Evolutionary conservation across 2,113 vertebrate genomes (phyloP).

Genomic region (Damaliscus lunatus): DNA sequence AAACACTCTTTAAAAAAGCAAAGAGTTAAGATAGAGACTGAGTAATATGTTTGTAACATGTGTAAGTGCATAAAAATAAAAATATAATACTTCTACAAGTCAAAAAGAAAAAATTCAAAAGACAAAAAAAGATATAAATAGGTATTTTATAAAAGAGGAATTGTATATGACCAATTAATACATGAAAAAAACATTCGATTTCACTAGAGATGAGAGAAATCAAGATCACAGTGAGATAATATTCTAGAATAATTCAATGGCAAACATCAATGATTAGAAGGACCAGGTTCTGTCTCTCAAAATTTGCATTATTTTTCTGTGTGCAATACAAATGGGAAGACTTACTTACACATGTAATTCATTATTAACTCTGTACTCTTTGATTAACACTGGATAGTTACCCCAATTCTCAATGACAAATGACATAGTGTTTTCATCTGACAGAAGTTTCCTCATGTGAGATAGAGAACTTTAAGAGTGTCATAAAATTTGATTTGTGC

Average conservation of each 20-base stretch:
- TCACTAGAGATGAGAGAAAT: neutral
- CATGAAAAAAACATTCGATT: neutral
- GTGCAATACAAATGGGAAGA: slow-evolving; percentile 92
- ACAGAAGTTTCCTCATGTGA: neutral
- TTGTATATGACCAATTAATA: neutral
- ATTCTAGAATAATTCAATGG: neutral
- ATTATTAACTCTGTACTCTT: neutral
- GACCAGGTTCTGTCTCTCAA: slow-evolving; percentile 91
- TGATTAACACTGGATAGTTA: neutral
- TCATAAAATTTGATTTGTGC: neutral
- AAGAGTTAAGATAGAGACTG: neutral
- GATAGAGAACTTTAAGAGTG: neutral
- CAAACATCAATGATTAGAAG: slow-evolving; percentile 71
- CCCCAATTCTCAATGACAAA: neutral
- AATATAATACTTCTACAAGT: neutral
- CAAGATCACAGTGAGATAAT: neutral
- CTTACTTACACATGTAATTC: slow-evolving; percentile 89
- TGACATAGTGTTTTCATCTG: neutral
- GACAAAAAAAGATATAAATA: neutral
- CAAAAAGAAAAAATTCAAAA: neutral
- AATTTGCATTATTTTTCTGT: slow-evolving; percentile 90
- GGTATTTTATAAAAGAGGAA: neutral
- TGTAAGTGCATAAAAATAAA: neutral
- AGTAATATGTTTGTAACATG: neutral
- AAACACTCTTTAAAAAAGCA: neutral